Percentiles rank a stretch among this genome's conserved stretches.
These are phyloP conservation scores for Momotus momota DNA, from an alignment of 2,797 vertebrate species.

Conservation along the genomic window DNA sequence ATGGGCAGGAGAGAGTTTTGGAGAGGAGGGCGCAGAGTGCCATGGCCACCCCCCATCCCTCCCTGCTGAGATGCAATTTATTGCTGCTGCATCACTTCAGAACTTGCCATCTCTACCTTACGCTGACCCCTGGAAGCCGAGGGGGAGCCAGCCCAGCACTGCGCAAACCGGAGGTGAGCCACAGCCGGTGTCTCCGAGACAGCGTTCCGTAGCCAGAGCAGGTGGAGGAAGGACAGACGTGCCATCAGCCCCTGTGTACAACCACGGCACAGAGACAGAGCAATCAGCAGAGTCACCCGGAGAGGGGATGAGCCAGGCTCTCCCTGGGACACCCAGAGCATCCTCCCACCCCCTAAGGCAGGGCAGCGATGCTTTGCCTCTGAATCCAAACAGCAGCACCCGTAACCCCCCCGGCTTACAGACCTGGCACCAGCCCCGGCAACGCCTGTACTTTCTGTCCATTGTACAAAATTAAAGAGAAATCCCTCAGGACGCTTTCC, in stretches of 20 bases:
- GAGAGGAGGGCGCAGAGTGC: not conserved
- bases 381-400: not conserved
- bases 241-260: accelerated
- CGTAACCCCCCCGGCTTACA: accelerated
- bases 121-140: accelerated
- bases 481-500: not conserved
- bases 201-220: not conserved
- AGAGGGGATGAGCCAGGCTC: not conserved
- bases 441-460: not conserved
- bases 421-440: not conserved
- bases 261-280: accelerated
- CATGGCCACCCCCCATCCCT: accelerated
- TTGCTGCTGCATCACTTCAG: not conserved
- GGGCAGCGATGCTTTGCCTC: not conserved
- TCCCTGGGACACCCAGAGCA: not conserved
- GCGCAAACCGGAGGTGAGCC: accelerated
- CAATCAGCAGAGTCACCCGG: accelerated
- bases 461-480: not conserved
- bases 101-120: not conserved
- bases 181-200: accelerated
- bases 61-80: not conserved
- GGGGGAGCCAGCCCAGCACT: not conserved
- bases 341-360: accelerated
- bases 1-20: not conserved
- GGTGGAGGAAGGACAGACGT: accelerated